phyloP scores from a whole-genome alignment of 2,113 vertebrate species.

The Xyrauchen texanus region DNA sequence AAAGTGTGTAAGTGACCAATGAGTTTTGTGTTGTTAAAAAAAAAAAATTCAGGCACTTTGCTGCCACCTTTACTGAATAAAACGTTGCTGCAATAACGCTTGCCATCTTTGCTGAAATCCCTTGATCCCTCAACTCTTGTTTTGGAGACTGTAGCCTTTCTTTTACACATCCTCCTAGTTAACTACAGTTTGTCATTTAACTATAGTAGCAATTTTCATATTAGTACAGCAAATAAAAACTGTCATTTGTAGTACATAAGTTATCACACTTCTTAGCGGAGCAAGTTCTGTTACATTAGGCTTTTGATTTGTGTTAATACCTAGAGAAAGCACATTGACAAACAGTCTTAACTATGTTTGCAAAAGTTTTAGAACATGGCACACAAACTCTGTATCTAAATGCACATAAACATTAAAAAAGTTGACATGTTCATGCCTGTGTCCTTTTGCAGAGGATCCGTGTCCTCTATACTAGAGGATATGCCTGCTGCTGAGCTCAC shows the following conservation, averaged over 20 bases:
- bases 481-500: background rate
- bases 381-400: background rate
- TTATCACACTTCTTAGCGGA: background rate
- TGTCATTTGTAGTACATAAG: background rate
- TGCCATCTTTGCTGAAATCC: background rate
- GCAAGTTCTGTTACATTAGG: too few relatives aligned
- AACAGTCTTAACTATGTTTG: background rate
- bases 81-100: too few relatives aligned
- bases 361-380: background rate
- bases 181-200: background rate
- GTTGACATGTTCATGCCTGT: background rate
- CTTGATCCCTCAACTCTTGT: background rate
- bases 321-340: background rate
- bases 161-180: background rate
- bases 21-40: too few relatives aligned
- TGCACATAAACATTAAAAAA: background rate
- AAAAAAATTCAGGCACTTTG: too few relatives aligned
- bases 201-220: background rate
- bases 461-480: background rate
- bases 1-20: too few relatives aligned
- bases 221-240: background rate
- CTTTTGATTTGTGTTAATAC: background rate
- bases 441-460: background rate
- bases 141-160: background rate
- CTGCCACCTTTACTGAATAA: too few relatives aligned